phyloP scores from a whole-genome alignment of 2,888 invertebrate species.

The Ischnus inquisitorius region DNA sequence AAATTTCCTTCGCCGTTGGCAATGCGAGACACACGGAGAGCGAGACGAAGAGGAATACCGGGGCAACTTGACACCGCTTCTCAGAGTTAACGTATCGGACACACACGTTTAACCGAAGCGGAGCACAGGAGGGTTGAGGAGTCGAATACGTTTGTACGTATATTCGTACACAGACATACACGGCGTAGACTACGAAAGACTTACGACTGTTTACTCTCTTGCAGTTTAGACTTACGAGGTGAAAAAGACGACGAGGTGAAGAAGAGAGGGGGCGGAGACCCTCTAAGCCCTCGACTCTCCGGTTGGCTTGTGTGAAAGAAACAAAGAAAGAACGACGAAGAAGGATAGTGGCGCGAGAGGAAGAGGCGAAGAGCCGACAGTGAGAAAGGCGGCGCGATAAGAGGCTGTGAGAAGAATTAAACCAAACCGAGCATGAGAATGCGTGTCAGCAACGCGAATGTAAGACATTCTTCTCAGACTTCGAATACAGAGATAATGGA shows the following conservation, averaged over 20 bases:
- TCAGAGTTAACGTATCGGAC: conserved; percentile 60
- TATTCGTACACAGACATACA: not conserved
- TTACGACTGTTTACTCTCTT: conserved; percentile 58
- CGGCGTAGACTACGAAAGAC: conserved; percentile 42
- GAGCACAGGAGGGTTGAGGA: conserved; percentile 3
- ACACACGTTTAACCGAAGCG: conserved; percentile 24
- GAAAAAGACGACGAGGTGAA: conserved; percentile 44
- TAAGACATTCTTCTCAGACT: conserved; percentile 29
- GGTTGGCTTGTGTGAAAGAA: not conserved
- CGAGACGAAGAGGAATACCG: conserved; percentile 2
- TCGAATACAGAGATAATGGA: conserved; percentile 1
- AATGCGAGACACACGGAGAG: conserved; percentile 20
- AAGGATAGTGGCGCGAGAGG: conserved; percentile 51
- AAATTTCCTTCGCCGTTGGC: conserved; percentile 34
- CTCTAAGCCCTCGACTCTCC: not conserved
- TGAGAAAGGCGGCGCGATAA: conserved; percentile 53
- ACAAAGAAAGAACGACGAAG: conserved; percentile 20
- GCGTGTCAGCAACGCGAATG: conserved; percentile 55
- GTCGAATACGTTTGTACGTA: not conserved
- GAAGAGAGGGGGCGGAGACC: not conserved
- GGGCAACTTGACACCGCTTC: conserved; percentile 61
- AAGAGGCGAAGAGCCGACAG: conserved; percentile 40
- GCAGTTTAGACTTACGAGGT: conserved; percentile 62
- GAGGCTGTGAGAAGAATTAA: conserved; percentile 67
- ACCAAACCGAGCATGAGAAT: conserved; percentile 61